Base-by-base conservation (phyloP, 2,888 invertebrate species). In the Xestia sexstrigata region DNA sequence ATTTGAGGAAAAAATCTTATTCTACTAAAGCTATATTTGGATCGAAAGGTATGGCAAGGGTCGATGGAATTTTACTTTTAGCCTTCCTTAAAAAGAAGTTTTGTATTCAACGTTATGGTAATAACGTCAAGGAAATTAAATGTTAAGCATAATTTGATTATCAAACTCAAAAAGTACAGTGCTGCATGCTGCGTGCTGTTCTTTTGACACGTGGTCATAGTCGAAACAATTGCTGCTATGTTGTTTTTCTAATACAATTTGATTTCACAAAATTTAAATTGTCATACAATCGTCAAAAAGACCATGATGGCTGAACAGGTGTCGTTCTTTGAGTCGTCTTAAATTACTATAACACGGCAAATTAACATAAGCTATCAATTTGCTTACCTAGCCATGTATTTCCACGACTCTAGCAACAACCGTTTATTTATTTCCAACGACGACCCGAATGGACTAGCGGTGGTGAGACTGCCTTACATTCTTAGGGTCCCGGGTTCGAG, bases 1-100 rank as follows among this genome's bases (percentile, higher is more conserved):
- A 97, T 72, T 97, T 98, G 79, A 94, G 97, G 60, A 97, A 97
- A 82, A 97, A 97, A 81, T 97, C 97, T 55, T 95, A 97, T 42
- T 98, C 98, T 90, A 95, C 97, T 0, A 89, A 95, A 0, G 97
- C 97, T n/a, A 97, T 98, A 72, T 95, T 98, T 85, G 90, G 90
- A 42, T 81, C 90, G 13, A 90, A 89, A 87, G 83, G 90, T 89
- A 76, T 62, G 17, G 49, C 1, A 26, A 70, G 35, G 42, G 47
- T 63, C 26, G 2, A 45, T 20, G 1, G 0, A 45, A 20, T 26
- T 6, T 17, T n/a, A n/a, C 20, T n/a, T 20, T 11, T 20, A n/a
- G 17, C 5, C 17, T 2, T 26, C 2, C 17, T 30, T 6, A 8
- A 47, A 47, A 17, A 60, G 0, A 30, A 60, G 8, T 15, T 11